These are phyloP conservation scores for Hippoglossus hippoglossus DNA, from an alignment of 2,797 vertebrate species.

Conservation along the genomic window DNA sequence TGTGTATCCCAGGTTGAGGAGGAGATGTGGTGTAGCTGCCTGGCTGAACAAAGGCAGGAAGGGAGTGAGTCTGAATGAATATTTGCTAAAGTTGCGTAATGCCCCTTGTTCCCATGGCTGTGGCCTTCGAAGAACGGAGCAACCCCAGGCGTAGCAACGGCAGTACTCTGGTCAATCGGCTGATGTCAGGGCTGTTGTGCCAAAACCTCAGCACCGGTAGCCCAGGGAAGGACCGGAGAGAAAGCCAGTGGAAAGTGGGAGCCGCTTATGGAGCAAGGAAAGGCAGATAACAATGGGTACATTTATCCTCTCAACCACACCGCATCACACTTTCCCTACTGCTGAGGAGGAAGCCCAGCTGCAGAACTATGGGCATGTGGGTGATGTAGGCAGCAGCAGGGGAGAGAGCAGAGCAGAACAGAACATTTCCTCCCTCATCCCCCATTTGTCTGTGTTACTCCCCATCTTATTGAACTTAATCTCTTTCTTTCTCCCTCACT, in stretches of 20 bases:
- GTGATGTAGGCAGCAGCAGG: slow-evolving; percentile 55
- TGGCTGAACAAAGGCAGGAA: slow-evolving; percentile 86
- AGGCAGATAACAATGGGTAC: slow-evolving; percentile 69
- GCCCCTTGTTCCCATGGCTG: slow-evolving; percentile 78
- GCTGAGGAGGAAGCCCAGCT: slow-evolving; percentile 49
- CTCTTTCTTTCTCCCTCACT: slow-evolving; percentile 22
- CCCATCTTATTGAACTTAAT: slow-evolving; percentile 12
- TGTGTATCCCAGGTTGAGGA: slow-evolving; percentile 60
- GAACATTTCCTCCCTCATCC: not conserved
- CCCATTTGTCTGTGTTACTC: not conserved
- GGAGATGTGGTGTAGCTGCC: slow-evolving; percentile 52
- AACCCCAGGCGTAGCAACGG: slow-evolving; percentile 64
- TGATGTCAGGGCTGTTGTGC: slow-evolving; percentile 53
- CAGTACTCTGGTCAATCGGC: slow-evolving; percentile 44
- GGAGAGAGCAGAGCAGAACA: not conserved
- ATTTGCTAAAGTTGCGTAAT: slow-evolving; percentile 85
- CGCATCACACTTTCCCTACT: slow-evolving; percentile 69
- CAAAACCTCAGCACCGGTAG: slow-evolving; percentile 65
- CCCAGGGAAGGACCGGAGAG: slow-evolving; percentile 32
- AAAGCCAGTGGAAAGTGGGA: slow-evolving; percentile 70
- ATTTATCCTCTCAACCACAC: slow-evolving; percentile 66
- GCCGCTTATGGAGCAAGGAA: slow-evolving; percentile 54
- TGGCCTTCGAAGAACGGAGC: slow-evolving; percentile 79
- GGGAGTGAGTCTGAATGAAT: slow-evolving; percentile 83
- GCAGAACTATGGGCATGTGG: slow-evolving; percentile 40